These are phyloP conservation scores for Sakesphorus luctuosus DNA, from an alignment of 2,113 vertebrate genomes.

Conservation along the genomic window DNA sequence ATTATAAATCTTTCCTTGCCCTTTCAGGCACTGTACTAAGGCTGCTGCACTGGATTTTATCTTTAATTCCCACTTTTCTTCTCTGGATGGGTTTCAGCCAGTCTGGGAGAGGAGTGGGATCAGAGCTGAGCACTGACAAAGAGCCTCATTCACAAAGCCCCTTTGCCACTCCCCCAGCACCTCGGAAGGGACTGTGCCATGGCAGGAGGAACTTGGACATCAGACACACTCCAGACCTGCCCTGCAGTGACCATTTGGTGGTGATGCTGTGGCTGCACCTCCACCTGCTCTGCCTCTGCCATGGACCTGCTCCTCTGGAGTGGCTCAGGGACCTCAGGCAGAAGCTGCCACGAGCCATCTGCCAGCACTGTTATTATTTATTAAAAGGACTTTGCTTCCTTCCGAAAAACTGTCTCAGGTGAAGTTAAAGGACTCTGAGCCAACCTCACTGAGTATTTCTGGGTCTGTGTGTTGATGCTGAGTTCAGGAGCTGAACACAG, in stretches of 20 bases:
- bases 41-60: not conserved
- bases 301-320: not conserved
- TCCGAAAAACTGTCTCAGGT: not conserved
- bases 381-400: not conserved
- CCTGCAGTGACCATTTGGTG: not conserved
- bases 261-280: not conserved
- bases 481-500: not conserved
- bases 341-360: not conserved
- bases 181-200: not conserved
- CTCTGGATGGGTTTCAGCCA: not conserved
- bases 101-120: not conserved
- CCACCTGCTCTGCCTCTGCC: not conserved
- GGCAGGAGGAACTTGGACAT: not conserved
- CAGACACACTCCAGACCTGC: constrained; percentile 50
- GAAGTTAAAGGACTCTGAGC: not conserved
- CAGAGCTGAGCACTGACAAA: constrained; percentile 34
- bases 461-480: not conserved
- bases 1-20: not conserved
- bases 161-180: not conserved
- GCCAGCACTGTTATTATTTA: not conserved
- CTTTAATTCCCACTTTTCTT: constrained; percentile 11
- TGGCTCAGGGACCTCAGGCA: not conserved
- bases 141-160: constrained; percentile 19
- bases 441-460: not conserved
- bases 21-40: not conserved